Conservation (phyloP, 1,140 invertebrate species). For the Drosophila biarmipes region DNA sequence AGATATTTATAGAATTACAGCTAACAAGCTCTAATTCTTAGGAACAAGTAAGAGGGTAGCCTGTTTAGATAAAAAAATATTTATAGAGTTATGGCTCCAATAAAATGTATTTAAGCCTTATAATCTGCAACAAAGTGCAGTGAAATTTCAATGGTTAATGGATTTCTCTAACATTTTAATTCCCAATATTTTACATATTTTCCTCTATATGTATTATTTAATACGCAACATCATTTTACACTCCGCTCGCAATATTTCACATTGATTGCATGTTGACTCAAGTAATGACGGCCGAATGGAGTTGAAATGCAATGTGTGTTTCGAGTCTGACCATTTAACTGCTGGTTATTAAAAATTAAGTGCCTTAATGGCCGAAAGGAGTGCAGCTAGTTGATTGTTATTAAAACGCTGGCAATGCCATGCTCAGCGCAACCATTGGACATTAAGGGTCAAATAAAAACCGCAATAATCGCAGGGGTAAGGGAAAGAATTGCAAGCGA, state of each 20-base stretch:
- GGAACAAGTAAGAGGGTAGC: too few relatives aligned
- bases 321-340: constrained; percentile 51
- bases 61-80: too few relatives aligned
- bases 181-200: neutral
- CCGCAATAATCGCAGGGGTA: constrained; percentile 39
- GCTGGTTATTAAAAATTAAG: constrained; percentile 76
- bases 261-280: constrained; percentile 63
- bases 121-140: too few relatives aligned
- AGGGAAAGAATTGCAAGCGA: constrained; percentile 27
- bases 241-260: constrained; percentile 39
- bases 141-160: neutral
- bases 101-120: neutral
- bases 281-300: constrained; percentile 50
- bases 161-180: neutral
- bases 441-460: constrained; percentile 43
- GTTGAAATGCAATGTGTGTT: constrained; percentile 32
- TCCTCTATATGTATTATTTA: constrained; percentile 17
- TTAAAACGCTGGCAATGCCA: constrained; percentile 35
- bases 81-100: neutral
- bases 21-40: neutral
- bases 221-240: constrained; percentile 24
- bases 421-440: constrained; percentile 4
- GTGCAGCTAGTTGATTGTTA: constrained; percentile 37
- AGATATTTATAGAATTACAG: neutral
- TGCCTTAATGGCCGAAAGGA: constrained; percentile 20